Base-by-base conservation (phyloP, 2,113 vertebrate species). In the Pseudopodoces humilis region DNA sequence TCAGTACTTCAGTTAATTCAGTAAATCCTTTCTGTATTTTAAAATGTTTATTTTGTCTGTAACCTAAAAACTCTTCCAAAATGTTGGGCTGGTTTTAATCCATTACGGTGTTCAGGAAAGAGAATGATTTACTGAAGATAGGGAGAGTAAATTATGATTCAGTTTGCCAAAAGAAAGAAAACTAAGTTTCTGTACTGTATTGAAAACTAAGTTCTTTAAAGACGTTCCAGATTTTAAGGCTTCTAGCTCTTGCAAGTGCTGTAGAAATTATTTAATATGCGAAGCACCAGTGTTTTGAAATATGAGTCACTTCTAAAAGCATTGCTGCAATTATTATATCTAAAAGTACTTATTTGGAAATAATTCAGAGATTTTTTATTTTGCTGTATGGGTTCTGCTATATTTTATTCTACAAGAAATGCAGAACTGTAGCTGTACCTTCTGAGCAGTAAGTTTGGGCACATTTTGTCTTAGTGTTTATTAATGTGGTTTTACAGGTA, bases 321-420 rank as follows among this genome's bases (percentile, higher is more conserved):
- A 7, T 92, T 7, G 5, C 52, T 77, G 56, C 56, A 75, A 43
- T 83, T 83, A 41, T 56, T 83, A 1, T 60, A 49, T 88, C 78
- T 93, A 68, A 83, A 90, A 90, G 37, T 67, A 79, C 31, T 91
- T 86, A 70, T 17, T 77, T 79, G 64, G 47, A 88, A 95, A 64
- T 82, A 83, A 72, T 56, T 79, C 28, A 35, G 44, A n/a, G 14
- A 13, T 39, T 47, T 50, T 37, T 75, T 65, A 50, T 56, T 67
- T 59, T 69, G 33, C 35, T 47, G 46, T 25, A 27, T 72, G 46
- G 18, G 2, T 52, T 64, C 22, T 71, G 65, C 37, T 78, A 0
- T 47, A 15, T 79, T 92, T 69, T 71, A 21, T 74, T 67, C 19
- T 64, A 23, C 41, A 65, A 78, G 44, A 64, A 78, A 53, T 22